phyloP scores from a whole-genome alignment of 2,797 vertebrate species.

The Lemur catta region DNA sequence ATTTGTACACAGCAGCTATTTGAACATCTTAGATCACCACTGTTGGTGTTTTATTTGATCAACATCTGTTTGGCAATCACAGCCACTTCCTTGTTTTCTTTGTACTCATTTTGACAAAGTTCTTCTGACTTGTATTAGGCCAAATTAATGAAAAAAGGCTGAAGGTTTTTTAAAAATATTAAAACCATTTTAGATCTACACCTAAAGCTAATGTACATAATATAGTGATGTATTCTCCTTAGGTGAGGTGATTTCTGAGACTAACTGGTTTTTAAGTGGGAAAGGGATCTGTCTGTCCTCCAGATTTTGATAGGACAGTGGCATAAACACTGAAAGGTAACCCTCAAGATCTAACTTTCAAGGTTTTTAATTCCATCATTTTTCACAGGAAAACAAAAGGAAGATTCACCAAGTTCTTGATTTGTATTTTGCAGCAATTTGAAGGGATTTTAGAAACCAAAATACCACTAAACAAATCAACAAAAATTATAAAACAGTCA shows the following conservation, averaged over 20 bases:
- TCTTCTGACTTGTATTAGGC: background rate
- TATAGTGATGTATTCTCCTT: background rate
- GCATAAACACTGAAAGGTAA: background rate
- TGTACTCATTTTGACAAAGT: background rate
- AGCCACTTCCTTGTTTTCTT: background rate
- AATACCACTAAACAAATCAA: background rate
- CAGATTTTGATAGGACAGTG: background rate
- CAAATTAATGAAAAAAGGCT: background rate
- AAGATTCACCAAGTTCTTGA: background rate
- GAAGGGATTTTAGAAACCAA: background rate
- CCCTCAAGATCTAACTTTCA: background rate
- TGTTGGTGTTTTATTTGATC: slow-evolving; percentile 5
- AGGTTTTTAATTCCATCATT: background rate
- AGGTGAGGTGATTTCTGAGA: background rate
- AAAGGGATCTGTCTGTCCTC: background rate
- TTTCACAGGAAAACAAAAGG: background rate
- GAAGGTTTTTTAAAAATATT: background rate
- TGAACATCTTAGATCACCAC: background rate
- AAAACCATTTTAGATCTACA: background rate
- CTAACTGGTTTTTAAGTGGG: background rate
- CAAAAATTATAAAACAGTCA: background rate
- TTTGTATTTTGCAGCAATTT: background rate
- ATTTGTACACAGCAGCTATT: background rate
- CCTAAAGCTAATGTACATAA: background rate
- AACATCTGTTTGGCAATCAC: background rate